Evolutionary conservation across 2,888 invertebrate genomes (phyloP), one percentile per base, ranked within the genome.

Genomic region (Cephus pygmeus): DNA sequence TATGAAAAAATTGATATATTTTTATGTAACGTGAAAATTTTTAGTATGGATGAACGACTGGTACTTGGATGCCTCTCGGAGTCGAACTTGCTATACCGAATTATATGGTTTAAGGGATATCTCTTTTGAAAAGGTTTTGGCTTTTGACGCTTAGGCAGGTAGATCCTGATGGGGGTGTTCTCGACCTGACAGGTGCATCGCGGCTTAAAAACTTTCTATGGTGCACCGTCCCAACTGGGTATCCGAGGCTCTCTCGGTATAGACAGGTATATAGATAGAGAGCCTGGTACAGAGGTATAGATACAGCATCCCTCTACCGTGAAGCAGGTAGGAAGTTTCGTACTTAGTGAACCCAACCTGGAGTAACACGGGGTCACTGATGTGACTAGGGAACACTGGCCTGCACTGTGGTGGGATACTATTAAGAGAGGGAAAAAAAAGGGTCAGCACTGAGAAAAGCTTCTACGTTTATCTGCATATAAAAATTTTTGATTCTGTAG

Each of bases 121-220:
- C 81, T 80, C 71, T 33, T 71, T 79, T 76, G 82, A 84, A 80
- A 82, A 81, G 81, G 84, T 83, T 83, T 83, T 85, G 83, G 82
- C 85, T 87, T 87, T 87, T 88, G 86, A 87, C 85, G 85, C 85
- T 83, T 79, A 80, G 83, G 75, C 86, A 86, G 86, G 84, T 87
- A 87, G 83, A 83, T 80, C 81, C 83, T 84, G 85, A 88, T 81
- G 87, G 87, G 88, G 87, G 87, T 87, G 87, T 86, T 85, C 83
- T 83, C 81, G 81, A 82, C 79, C 82, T 86, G 87, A 87, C 89
- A 89, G 89, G 89, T 88, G 89, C 88, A 88, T 87, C 86, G 86
- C 82, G 75, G 75, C 75, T 79, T 35, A 76, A 35, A 79, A 34
- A 76, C 40, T 15, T 73, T 78, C 69, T 73, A 75, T 71, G 36